Conservation (phyloP, 2,888 invertebrate species). For the Epinotia demarniana region DNA sequence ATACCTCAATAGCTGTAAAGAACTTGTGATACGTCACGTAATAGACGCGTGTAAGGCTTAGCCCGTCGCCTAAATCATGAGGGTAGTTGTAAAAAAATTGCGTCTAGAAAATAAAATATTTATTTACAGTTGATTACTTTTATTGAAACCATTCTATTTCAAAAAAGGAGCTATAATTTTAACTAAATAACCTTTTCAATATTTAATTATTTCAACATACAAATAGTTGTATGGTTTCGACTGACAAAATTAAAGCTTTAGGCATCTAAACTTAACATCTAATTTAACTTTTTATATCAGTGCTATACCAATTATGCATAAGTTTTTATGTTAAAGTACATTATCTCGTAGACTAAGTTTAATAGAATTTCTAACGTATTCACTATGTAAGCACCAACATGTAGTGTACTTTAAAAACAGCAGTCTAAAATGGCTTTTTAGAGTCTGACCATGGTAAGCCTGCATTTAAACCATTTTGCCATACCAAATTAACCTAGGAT, state of each 20-base stretch:
- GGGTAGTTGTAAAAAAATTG: conserved; percentile 22
- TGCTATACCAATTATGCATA: conserved; percentile 32
- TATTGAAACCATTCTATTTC: conserved; percentile 26
- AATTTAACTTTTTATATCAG: conserved; percentile 32
- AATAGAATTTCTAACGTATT: conserved; percentile 30
- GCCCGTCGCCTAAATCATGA: conserved; percentile 28
- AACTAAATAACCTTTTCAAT: conserved; percentile 26
- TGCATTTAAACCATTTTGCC: neutral
- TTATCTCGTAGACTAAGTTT: conserved; percentile 23
- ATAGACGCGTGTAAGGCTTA: neutral
- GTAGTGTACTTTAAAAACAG: conserved; percentile 37
- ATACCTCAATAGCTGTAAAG: conserved; percentile 31
- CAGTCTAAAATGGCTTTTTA: conserved; percentile 6
- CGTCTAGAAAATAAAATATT: conserved; percentile 40
- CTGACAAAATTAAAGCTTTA: conserved; percentile 39
- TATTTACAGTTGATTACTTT: conserved; percentile 37
- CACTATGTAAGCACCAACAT: conserved; percentile 41
- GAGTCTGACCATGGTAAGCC: neutral
- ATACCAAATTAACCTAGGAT: neutral
- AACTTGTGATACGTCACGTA: conserved; percentile 18
- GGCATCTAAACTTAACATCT: conserved; percentile 37
- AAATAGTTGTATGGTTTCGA: conserved; percentile 10
- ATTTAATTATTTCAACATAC: conserved; percentile 22
- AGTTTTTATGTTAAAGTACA: conserved; percentile 31
- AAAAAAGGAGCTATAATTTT: conserved; percentile 24